Conservation (phyloP, 2,113 vertebrate genomes). For the Gyps fulvus region DNA sequence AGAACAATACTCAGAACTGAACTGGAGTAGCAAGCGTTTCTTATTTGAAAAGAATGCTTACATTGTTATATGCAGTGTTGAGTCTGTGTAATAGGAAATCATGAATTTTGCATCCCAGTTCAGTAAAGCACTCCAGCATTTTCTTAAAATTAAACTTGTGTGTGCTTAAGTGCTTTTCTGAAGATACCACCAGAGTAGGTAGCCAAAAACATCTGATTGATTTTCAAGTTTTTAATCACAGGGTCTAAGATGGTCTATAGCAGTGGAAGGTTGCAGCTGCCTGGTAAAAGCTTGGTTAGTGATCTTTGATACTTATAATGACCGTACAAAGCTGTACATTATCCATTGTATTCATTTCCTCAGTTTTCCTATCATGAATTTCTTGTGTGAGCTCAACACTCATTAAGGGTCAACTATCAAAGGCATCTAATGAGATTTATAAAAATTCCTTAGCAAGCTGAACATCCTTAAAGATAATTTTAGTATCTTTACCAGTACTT, state of each 20-base stretch:
- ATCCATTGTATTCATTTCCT: not conserved
- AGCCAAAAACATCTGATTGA: not conserved
- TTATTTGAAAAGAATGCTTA: slow-evolving; percentile 49
- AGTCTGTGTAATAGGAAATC: slow-evolving; percentile 19
- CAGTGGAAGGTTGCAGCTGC: not conserved
- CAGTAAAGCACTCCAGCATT: not conserved
- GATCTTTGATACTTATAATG: not conserved
- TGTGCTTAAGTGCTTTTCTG: not conserved
- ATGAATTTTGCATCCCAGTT: not conserved
- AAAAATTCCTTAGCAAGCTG: not conserved
- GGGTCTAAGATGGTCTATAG: not conserved
- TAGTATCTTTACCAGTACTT: not conserved
- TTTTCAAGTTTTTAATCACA: not conserved
- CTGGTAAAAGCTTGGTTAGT: not conserved
- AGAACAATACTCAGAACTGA: slow-evolving; percentile 9
- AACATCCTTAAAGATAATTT: not conserved
- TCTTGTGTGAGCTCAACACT: not conserved
- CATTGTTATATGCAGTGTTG: not conserved
- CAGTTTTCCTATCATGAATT: not conserved
- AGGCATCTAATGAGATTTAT: not conserved
- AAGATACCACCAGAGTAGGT: not conserved
- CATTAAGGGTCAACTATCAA: not conserved
- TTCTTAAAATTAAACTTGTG: not conserved
- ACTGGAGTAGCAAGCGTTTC: not conserved
- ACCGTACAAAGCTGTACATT: not conserved